Evolutionary conservation across 2,113 vertebrate genomes (phyloP).

Genomic region (Sula dactylatra): DNA sequence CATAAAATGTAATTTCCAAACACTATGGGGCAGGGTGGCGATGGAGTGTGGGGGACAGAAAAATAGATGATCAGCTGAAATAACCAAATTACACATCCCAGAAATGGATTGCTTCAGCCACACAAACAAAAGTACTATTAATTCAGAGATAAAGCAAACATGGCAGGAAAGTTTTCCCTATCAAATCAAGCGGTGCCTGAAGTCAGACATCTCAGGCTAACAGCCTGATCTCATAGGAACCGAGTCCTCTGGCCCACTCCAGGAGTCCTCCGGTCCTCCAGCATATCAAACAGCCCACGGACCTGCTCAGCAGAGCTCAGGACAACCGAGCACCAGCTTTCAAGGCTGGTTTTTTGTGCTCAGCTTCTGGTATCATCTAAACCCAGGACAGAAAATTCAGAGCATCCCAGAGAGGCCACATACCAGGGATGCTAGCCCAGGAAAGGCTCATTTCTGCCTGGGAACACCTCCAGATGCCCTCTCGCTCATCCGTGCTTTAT

Average conservation of each 20-base stretch:
- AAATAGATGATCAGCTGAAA: conserved; percentile 37
- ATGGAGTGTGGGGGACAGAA: conserved; percentile 26
- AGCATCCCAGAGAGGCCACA: background rate
- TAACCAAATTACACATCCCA: background rate
- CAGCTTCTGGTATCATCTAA: background rate
- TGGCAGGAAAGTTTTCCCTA: background rate
- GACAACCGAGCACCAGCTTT: background rate
- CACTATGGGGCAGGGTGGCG: background rate
- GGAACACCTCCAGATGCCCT: background rate
- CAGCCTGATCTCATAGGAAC: background rate
- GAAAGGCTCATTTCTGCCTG: background rate
- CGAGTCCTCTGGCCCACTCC: background rate
- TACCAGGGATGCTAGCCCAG: background rate
- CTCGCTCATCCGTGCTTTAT: accelerated
- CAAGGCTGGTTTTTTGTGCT: background rate
- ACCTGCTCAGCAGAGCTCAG: background rate
- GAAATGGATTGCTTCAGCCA: conserved; percentile 15
- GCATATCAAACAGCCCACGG: background rate
- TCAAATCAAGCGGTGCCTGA: background rate
- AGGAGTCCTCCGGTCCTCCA: background rate
- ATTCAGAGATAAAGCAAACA: conserved; percentile 27
- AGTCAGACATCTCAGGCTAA: background rate
- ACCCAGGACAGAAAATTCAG: background rate
- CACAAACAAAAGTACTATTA: background rate
- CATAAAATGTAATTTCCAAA: conserved; percentile 27